Evolutionary conservation across 2,888 invertebrate genomes (phyloP), one percentile per base, ranked within the genome.

Genomic region (Volucella inflata): DNA sequence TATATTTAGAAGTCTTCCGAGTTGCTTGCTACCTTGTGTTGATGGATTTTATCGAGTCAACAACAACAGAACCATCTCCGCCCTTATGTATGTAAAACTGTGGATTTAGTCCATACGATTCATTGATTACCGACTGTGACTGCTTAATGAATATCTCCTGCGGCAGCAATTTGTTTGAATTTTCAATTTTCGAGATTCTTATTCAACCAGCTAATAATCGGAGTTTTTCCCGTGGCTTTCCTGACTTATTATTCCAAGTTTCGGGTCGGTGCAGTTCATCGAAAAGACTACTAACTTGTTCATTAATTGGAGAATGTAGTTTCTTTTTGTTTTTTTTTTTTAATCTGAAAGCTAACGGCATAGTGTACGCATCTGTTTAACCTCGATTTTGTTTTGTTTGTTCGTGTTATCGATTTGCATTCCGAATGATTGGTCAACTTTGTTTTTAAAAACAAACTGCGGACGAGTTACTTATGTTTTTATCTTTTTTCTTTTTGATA

Each of bases 341-440:
- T 64, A 16, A 64, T 64, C 36, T 57, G 16, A 17, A 59, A 48
- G 48, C 38, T 36, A 57, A 48, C 57, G 48, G 53, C n/a, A 14
- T 68, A 17, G 30, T n/a, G 3, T 2, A 48, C 48, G 70, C 38
- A 70, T 70, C 38, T 70, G 57, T 12, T 70, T 70, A 70, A 48
- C 70, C 70, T 48, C 38, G 12, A 40, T 57, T 38, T 2, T 10
- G 36, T 38, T 57, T 2, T 17, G 9, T 38, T 57, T 16, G 12
- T 3, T 14, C 16, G 14, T 16, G 36, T 48, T 30, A 53, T 68
- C 55, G 70, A 57, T 53, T 64, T 46, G 38, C 64, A 74, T 74
- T 74, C 53, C 74, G 46, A 74, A 48, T 53, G 55, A 74, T 74
- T 74, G 16, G 64, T 64, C 62, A 64, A 64, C 30, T 30, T 70